Evolutionary conservation across 2,888 invertebrate genomes (phyloP).

Genomic region (Pammene aurita): DNA sequence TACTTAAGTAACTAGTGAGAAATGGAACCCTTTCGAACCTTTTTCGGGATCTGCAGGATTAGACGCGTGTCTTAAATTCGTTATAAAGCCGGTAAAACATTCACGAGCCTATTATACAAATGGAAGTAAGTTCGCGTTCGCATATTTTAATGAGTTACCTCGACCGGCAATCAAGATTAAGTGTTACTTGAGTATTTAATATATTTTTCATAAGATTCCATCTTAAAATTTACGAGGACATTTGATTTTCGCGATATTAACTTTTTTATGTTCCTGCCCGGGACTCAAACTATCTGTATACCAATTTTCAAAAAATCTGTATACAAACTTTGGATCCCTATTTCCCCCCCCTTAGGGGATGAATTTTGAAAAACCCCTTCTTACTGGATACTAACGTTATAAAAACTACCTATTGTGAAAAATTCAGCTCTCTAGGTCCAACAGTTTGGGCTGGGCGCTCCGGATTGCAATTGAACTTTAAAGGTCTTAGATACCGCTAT

Average conservation of each 20-base stretch:
- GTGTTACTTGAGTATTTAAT: conserved; percentile 7
- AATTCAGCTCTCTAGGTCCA: too few species aligned
- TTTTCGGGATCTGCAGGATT: conserved; percentile 29
- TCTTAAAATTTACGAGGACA: background rate
- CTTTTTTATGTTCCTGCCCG: too few species aligned
- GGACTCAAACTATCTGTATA: too few species aligned
- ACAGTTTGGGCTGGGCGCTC: too few species aligned
- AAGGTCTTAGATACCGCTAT: background rate
- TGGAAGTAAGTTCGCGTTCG: conserved; percentile 7
- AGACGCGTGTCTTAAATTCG: conserved; percentile 20
- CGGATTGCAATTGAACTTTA: background rate
- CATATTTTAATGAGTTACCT: background rate
- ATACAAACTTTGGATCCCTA: too few species aligned
- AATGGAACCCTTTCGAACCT: conserved; percentile 34
- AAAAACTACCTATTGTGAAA: too few species aligned
- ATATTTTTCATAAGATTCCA: background rate
- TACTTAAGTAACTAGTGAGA: conserved; percentile 36
- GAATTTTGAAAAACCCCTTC: too few species aligned
- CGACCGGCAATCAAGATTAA: conserved; percentile 17
- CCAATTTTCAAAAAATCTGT: too few species aligned
- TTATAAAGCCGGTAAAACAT: conserved; percentile 21
- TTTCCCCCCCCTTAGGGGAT: too few species aligned
- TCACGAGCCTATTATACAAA: conserved; percentile 18
- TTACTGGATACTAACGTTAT: too few species aligned
- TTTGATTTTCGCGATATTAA: too few species aligned